These are phyloP conservation scores for Gymnorhina tibicen DNA, from an alignment of 2,113 vertebrate species.

Conservation along the genomic window DNA sequence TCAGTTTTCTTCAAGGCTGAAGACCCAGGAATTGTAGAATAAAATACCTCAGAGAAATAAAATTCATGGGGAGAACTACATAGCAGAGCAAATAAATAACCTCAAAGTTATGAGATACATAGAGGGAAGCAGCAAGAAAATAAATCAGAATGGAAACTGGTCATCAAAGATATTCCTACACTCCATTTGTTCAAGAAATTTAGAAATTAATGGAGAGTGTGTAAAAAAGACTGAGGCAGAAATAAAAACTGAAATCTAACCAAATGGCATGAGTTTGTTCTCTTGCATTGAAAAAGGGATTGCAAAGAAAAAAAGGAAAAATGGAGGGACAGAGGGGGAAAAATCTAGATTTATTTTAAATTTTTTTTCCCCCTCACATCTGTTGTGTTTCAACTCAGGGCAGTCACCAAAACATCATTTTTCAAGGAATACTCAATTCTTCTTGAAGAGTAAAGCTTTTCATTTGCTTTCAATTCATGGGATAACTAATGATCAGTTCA, in stretches of 20 bases:
- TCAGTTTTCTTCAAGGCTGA: not conserved
- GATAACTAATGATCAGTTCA: not conserved
- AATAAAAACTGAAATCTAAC: not conserved
- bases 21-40: not conserved
- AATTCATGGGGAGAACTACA: not conserved
- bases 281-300: not conserved
- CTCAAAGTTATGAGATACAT: not conserved
- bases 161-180: not conserved
- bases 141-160: not conserved
- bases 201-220: not conserved
- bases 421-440: not conserved
- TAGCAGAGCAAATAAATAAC: not conserved
- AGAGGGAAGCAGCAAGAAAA: not conserved
- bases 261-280: not conserved
- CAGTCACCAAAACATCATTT: not conserved
- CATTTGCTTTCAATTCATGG: not conserved
- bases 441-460: not conserved
- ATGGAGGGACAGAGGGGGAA: fast-evolving
- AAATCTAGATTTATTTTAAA: not conserved
- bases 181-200: not conserved
- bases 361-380: not conserved
- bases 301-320: not conserved
- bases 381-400: not conserved
- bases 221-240: not conserved
- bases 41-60: not conserved